phyloP scores from a whole-genome alignment of 2,888 invertebrate genomes.

The Allophyes oxyacanthae region DNA sequence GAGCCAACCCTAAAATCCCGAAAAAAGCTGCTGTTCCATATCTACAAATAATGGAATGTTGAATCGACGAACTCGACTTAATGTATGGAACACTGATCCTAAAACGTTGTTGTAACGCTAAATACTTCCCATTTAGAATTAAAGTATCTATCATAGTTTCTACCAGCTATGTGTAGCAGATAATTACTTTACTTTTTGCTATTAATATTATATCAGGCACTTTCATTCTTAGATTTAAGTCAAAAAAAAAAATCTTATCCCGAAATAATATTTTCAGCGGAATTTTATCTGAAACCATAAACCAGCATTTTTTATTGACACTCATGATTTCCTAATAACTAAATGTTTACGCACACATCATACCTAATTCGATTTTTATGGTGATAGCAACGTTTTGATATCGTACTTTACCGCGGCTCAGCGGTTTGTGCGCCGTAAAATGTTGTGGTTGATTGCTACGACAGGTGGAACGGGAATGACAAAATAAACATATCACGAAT shows the following conservation, averaged over 20 bases:
- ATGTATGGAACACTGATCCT: no score
- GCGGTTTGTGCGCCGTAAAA: slow-evolving; percentile 47
- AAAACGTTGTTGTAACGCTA: no score
- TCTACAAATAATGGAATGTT: no score
- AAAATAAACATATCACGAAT: slow-evolving; percentile 45
- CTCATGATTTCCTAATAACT: slow-evolving; percentile 47
- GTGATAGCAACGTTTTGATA: slow-evolving; percentile 42
- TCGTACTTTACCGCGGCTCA: slow-evolving; percentile 21
- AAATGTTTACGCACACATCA: slow-evolving; percentile 45
- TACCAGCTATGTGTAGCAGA: background rate
- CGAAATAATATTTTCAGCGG: slow-evolving; percentile 5
- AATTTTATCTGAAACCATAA: slow-evolving; percentile 50
- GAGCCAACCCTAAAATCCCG: no score
- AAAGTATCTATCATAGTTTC: no score
- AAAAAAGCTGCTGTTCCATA: no score
- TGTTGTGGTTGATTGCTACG: slow-evolving; percentile 45
- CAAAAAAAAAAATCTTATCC: slow-evolving; percentile 23
- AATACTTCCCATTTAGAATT: no score
- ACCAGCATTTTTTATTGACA: slow-evolving; percentile 30
- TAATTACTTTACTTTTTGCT: slow-evolving; percentile 3
- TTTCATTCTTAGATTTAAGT: background rate
- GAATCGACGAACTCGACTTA: no score
- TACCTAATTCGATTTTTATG: slow-evolving; percentile 46
- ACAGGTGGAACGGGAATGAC: slow-evolving; percentile 46
- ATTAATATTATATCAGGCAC: slow-evolving; percentile 7